Conservation (phyloP, 2,113 vertebrate genomes). For the Girardinichthys multiradiatus region DNA sequence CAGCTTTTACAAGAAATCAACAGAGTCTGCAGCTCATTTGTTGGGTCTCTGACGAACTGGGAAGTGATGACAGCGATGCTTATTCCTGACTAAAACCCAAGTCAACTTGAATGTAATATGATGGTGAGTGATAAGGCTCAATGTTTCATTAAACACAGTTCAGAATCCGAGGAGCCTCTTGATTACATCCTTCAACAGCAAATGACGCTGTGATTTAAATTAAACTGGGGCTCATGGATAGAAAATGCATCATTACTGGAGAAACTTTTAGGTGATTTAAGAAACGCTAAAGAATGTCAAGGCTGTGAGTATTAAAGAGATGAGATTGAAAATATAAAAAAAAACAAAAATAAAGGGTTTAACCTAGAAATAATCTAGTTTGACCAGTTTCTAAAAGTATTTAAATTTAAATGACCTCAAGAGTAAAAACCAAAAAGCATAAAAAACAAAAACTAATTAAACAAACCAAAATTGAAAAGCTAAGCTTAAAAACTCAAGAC, state of each 20-base stretch:
- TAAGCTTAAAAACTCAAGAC: not conserved
- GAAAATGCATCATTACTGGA: conserved; percentile 26
- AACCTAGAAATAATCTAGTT: not conserved
- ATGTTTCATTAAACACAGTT: conserved; percentile 33
- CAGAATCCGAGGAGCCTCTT: conserved; percentile 28
- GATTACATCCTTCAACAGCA: conserved; percentile 23
- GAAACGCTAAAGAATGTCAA: not conserved
- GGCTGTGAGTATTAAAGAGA: no score
- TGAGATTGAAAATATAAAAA: no score
- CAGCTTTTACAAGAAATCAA: conserved; percentile 69
- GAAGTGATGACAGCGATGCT: conserved; percentile 59
- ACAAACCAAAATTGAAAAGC: not conserved
- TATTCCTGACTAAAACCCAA: conserved; percentile 49
- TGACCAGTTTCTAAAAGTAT: not conserved
- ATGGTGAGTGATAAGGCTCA: conserved; percentile 51
- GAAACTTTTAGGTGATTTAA: conserved; percentile 19
- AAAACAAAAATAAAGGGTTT: no score
- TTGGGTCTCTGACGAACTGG: conserved; percentile 47
- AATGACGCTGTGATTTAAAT: conserved; percentile 39
- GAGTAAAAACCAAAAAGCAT: not conserved
- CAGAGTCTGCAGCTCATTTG: conserved; percentile 56
- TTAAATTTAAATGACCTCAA: not conserved
- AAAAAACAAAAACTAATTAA: not conserved
- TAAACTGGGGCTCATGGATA: conserved; percentile 33
- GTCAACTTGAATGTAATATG: conserved; percentile 37